phyloP scores from a whole-genome alignment of 2,888 invertebrate species.

The Drosophila stalkeri region DNA sequence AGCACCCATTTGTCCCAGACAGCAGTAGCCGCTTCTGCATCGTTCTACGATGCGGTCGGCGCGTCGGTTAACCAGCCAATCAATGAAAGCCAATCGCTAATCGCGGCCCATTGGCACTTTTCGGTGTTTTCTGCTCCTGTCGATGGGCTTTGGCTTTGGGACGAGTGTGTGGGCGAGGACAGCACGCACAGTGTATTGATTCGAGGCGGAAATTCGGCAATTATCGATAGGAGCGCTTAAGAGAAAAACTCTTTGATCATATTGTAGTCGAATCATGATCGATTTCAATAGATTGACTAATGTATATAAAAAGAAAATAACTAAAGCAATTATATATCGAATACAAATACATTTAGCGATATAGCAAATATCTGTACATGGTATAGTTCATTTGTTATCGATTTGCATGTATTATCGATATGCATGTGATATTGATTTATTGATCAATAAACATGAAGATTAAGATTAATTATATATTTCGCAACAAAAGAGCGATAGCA shows the following conservation, averaged over 20 bases:
- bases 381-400: background rate
- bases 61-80: slow-evolving; percentile 31
- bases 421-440: no score
- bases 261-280: background rate
- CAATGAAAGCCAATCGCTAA: slow-evolving; percentile 27
- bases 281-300: background rate
- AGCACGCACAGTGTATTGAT: slow-evolving; percentile 28
- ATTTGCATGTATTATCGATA: background rate
- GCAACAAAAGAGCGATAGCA: background rate
- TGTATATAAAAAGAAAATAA: background rate
- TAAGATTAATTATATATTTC: no score
- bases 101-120: slow-evolving; percentile 9
- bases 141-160: slow-evolving; percentile 4
- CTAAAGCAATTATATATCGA: background rate
- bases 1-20: slow-evolving; percentile 31
- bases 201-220: background rate
- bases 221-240: background rate
- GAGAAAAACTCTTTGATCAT: background rate
- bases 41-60: slow-evolving; percentile 18
- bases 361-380: background rate
- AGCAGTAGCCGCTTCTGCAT: slow-evolving; percentile 32
- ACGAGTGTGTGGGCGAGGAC: slow-evolving; percentile 21
- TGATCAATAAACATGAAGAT: no score
- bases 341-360: background rate
- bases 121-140: background rate